phyloP scores from a whole-genome alignment of 1,140 invertebrate species.

The Ceratosolen solmsi region DNA sequence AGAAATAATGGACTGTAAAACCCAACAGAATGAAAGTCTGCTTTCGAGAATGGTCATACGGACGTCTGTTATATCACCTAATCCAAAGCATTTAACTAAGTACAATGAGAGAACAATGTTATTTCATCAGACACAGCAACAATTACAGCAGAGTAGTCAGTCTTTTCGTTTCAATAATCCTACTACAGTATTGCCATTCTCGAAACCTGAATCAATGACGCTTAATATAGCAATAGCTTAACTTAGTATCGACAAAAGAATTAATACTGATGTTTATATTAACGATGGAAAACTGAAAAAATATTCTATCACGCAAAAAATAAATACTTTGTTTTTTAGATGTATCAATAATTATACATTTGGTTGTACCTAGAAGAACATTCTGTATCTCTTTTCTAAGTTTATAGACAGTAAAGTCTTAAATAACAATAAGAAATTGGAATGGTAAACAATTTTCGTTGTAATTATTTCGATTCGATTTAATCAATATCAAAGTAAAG shows the following conservation, averaged over 20 bases:
- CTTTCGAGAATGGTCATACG: constrained; percentile 70
- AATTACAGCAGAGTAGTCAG: constrained; percentile 27
- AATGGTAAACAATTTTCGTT: too few relatives aligned
- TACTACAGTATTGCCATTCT: constrained; percentile 61
- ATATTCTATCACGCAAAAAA: constrained; percentile 6
- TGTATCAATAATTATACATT: too few relatives aligned
- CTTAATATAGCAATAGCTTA: constrained; percentile 65
- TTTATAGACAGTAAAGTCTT: too few relatives aligned
- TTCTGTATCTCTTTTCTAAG: too few relatives aligned
- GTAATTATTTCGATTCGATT: too few relatives aligned
- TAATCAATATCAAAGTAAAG: too few relatives aligned
- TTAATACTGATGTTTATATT: neutral
- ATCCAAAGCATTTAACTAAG: constrained; percentile 70
- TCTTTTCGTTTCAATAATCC: constrained; percentile 62
- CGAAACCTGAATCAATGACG: constrained; percentile 60
- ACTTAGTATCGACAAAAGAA: neutral
- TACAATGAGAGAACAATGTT: constrained; percentile 8
- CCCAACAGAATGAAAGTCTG: constrained; percentile 48
- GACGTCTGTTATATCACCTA: constrained; percentile 76
- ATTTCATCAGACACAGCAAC: neutral
- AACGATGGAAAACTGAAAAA: neutral
- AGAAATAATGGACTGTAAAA: constrained; percentile 6
- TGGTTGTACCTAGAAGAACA: too few relatives aligned
- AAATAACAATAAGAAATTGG: too few relatives aligned
- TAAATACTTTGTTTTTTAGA: too few relatives aligned